Conservation (phyloP, 2,797 vertebrate species). For the Falco naumanni region DNA sequence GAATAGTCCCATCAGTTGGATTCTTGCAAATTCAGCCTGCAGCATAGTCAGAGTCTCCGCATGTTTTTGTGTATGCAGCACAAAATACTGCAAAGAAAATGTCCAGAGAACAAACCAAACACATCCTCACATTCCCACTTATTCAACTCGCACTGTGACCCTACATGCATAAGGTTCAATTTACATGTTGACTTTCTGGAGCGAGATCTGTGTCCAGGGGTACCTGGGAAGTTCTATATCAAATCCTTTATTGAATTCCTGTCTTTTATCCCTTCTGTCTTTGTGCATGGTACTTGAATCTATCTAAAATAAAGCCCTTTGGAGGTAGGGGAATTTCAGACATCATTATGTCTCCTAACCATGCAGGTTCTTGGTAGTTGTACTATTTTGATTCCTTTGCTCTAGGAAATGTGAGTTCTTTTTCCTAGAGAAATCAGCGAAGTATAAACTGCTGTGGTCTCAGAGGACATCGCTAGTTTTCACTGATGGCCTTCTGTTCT, state of each 20-base stretch:
- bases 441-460: neutral
- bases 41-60: neutral
- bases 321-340: neutral
- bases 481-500: neutral
- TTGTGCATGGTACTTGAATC: neutral
- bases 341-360: neutral
- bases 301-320: neutral
- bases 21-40: neutral
- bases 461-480: neutral
- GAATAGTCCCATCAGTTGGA: neutral
- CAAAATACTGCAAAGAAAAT: neutral
- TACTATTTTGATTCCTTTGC: neutral
- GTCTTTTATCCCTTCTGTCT: neutral
- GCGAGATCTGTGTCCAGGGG: neutral
- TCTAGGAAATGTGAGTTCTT: neutral
- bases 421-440: neutral
- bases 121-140: neutral
- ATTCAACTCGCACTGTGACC: fast-evolving
- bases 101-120: neutral
- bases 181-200: neutral
- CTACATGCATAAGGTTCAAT: neutral
- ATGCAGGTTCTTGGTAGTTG: neutral
- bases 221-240: neutral
- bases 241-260: neutral
- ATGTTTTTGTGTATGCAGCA: neutral